Percentiles rank a stretch among this genome's conserved stretches.
phyloP scores from a whole-genome alignment of 2,888 invertebrate genomes.

The Lepidochitona cinerea region DNA sequence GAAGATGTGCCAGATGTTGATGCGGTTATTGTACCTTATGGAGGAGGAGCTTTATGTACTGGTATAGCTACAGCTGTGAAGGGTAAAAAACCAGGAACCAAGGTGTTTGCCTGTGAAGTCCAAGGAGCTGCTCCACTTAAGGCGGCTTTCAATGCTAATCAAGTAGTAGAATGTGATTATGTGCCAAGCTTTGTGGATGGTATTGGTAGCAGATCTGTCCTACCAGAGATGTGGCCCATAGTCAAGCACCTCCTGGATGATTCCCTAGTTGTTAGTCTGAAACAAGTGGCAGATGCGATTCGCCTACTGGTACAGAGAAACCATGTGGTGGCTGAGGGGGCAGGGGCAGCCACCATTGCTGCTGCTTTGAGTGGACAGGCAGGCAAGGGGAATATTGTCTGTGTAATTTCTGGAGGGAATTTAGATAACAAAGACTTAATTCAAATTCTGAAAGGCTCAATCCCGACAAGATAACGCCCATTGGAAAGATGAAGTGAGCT shows the following conservation, averaged over 20 bases:
- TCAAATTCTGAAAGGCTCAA: conserved; percentile 32
- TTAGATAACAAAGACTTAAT: conserved; percentile 55
- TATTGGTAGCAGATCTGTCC: conserved; percentile 57
- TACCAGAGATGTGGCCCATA: conserved; percentile 62
- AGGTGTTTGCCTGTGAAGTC: conserved; percentile 61
- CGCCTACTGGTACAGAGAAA: conserved; percentile 57
- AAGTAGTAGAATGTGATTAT: conserved; percentile 46
- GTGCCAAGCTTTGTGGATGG: conserved; percentile 63
- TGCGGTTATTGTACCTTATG: conserved; percentile 62
- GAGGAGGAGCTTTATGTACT: conserved; percentile 62
- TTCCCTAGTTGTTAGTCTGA: conserved; percentile 52
- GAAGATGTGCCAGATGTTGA: conserved; percentile 65
- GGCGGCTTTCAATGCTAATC: conserved; percentile 37
- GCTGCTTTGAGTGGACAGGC: conserved; percentile 41
- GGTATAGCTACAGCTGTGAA: conserved; percentile 62
- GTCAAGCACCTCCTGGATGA: conserved; percentile 49
- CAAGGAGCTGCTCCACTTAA: conserved; percentile 56
- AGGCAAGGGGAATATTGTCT: conserved; percentile 58
- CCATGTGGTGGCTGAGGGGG: conserved; percentile 64
- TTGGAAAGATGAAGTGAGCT: too few species aligned
- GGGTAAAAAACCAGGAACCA: conserved; percentile 47
- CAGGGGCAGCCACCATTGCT: conserved; percentile 63
- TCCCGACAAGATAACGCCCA: too few species aligned
- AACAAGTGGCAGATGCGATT: conserved; percentile 56
- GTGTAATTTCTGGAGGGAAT: conserved; percentile 66